These are phyloP conservation scores for Agriopis marginaria DNA, from an alignment of 2,888 invertebrate species.

Conservation along the genomic window DNA sequence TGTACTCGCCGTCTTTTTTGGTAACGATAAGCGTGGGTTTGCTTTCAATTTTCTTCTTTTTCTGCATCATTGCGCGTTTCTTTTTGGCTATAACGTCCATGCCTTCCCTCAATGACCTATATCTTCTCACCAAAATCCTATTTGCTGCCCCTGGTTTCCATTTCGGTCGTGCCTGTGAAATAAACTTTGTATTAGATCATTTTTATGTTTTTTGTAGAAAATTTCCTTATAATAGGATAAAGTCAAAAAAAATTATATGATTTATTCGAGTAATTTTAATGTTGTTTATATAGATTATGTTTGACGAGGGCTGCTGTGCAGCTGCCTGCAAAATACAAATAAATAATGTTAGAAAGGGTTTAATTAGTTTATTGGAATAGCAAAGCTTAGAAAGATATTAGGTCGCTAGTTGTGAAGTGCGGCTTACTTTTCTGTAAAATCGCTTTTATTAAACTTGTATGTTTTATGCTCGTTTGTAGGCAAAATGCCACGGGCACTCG, in stretches of 20 bases:
- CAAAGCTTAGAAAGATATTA: too few relatives aligned
- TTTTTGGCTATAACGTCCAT: conserved; percentile 74
- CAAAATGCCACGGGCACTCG: too few relatives aligned
- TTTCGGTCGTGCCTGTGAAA: conserved; percentile 70
- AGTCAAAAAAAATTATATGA: conserved; percentile 5
- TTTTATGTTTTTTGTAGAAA: not conserved
- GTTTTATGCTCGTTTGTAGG: too few relatives aligned
- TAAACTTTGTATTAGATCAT: not conserved
- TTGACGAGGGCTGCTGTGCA: not conserved
- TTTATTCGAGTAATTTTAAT: too few relatives aligned
- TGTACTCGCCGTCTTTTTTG: conserved; percentile 75
- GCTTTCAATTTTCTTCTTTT: conserved; percentile 76
- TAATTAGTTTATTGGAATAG: too few relatives aligned
- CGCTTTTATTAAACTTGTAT: too few relatives aligned
- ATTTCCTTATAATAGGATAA: not conserved
- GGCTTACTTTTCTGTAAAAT: too few relatives aligned
- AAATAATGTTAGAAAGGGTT: too few relatives aligned
- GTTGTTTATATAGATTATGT: too few relatives aligned
- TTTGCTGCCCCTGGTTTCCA: conserved; percentile 81
- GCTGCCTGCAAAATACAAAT: too few relatives aligned
- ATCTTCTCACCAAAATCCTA: conserved; percentile 71
- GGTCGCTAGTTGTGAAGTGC: too few relatives aligned
- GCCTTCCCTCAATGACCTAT: conserved; percentile 71
- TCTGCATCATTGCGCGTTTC: conserved; percentile 72
- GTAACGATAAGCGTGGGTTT: conserved; percentile 74